These are phyloP conservation scores for Zeus faber DNA, from an alignment of 2,113 vertebrate species.

Conservation along the genomic window DNA sequence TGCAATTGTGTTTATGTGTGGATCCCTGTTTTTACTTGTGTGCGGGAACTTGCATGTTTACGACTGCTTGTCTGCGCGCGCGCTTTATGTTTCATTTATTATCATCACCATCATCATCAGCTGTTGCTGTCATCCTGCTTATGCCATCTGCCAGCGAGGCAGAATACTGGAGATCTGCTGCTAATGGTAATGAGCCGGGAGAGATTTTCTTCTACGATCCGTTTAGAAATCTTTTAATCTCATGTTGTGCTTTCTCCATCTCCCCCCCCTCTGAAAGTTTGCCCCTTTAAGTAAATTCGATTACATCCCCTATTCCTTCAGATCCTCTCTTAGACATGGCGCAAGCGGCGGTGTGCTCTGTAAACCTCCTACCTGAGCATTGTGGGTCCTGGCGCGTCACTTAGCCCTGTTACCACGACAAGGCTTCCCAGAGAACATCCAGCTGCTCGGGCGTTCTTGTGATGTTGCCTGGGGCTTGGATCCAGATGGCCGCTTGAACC, in stretches of 20 bases:
- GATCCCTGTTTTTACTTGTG: background rate
- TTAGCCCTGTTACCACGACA: slow-evolving; percentile 32
- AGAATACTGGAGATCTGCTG: slow-evolving; percentile 22
- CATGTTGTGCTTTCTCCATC: slow-evolving; percentile 7
- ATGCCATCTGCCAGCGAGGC: slow-evolving; percentile 25
- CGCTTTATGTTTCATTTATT: slow-evolving; percentile 37
- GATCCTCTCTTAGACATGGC: no score
- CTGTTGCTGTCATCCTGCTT: slow-evolving; percentile 29
- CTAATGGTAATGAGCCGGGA: slow-evolving; percentile 38
- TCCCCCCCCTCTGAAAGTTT: slow-evolving; percentile 31
- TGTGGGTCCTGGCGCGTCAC: slow-evolving; percentile 10
- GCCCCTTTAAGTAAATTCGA: slow-evolving; percentile 28
- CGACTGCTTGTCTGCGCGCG: background rate
- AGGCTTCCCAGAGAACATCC: slow-evolving; percentile 31
- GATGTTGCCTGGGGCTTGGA: slow-evolving; percentile 28
- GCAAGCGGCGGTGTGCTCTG: no score
- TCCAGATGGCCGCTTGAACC: slow-evolving; percentile 53
- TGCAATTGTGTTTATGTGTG: background rate
- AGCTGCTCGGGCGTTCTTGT: slow-evolving; percentile 13
- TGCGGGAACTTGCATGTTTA: slow-evolving; percentile 5
- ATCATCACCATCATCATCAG: slow-evolving; percentile 26
- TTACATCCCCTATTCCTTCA: slow-evolving; percentile 24
- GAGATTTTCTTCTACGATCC: slow-evolving; percentile 35
- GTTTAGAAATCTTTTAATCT: slow-evolving; percentile 41
- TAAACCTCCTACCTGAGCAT: background rate